Percentiles rank a stretch among this genome's conserved stretches.
Conservation (phyloP, 2,113 vertebrate genomes). For the Laticauda colubrina region DNA sequence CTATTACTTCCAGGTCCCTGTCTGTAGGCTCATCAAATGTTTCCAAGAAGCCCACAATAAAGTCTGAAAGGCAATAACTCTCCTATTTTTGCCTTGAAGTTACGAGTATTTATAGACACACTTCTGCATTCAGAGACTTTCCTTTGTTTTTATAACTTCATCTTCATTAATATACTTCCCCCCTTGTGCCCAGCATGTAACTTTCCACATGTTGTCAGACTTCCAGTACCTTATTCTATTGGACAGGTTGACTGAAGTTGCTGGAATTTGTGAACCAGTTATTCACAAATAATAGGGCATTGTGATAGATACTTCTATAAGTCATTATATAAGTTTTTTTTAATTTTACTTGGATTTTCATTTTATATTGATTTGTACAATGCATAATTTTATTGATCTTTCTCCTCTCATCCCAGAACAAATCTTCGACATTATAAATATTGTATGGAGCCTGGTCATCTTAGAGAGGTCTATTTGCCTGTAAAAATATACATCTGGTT, state of each 20-base stretch:
- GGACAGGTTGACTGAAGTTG: background rate
- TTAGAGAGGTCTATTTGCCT: background rate
- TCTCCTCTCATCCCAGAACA: background rate
- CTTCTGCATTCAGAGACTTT: background rate
- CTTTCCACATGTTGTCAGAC: background rate
- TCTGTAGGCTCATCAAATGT: background rate
- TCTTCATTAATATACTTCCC: background rate
- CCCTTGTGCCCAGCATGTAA: background rate
- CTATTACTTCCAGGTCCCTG: background rate
- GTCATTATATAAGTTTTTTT: background rate
- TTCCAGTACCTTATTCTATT: background rate
- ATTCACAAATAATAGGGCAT: background rate
- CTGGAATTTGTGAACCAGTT: background rate
- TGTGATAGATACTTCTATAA: background rate
- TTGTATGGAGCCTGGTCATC: background rate
- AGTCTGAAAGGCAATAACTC: background rate
- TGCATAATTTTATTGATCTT: background rate
- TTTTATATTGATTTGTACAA: background rate
- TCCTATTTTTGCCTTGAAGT: background rate
- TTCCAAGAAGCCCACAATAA: background rate
- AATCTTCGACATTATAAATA: background rate
- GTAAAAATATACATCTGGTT: background rate
- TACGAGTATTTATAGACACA: background rate
- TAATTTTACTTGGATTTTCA: background rate
- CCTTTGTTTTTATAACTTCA: background rate